A percentile compares a stretch with the other conserved stretches of the same genome.
Conservation (phyloP, 1,140 invertebrate species). For the Nebria ingens region DNA sequence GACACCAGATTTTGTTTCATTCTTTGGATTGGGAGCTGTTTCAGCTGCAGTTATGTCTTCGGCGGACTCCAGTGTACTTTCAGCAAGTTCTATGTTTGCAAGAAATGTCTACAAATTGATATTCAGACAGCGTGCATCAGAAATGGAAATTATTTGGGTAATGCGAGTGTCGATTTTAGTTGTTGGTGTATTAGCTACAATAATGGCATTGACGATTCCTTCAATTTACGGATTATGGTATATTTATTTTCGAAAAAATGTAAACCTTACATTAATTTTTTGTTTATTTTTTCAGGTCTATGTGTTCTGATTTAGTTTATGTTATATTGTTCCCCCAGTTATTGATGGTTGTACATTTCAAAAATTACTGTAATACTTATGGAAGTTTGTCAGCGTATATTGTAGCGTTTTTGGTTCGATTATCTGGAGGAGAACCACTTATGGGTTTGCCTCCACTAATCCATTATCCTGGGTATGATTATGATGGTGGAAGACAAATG, state of each 20-base stretch:
- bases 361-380: constrained; percentile 90
- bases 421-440: constrained; percentile 81
- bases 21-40: constrained; percentile 95
- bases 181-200: constrained; percentile 84
- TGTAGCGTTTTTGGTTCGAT: constrained; percentile 74
- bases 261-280: too few species aligned
- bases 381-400: constrained; percentile 86
- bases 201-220: constrained; percentile 92
- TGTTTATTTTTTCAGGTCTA: constrained; percentile 48
- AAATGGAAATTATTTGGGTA: constrained; percentile 96
- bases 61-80: constrained; percentile 93
- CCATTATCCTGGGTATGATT: constrained; percentile 78
- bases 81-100: constrained; percentile 96
- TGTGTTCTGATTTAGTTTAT: constrained; percentile 96
- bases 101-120: constrained; percentile 96
- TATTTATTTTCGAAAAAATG: constrained; percentile 1
- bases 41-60: constrained; percentile 98
- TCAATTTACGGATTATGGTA: constrained; percentile 97
- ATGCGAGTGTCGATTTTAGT: constrained; percentile 89
- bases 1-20: constrained; percentile 87
- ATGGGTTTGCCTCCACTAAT: constrained; percentile 74
- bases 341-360: constrained; percentile 95
- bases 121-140: constrained; percentile 86
- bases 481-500: constrained; percentile 55
- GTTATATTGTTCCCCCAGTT: constrained; percentile 96